Base-by-base conservation (phyloP, 1,140 invertebrate genomes). In the Drosophila willistoni region DNA sequence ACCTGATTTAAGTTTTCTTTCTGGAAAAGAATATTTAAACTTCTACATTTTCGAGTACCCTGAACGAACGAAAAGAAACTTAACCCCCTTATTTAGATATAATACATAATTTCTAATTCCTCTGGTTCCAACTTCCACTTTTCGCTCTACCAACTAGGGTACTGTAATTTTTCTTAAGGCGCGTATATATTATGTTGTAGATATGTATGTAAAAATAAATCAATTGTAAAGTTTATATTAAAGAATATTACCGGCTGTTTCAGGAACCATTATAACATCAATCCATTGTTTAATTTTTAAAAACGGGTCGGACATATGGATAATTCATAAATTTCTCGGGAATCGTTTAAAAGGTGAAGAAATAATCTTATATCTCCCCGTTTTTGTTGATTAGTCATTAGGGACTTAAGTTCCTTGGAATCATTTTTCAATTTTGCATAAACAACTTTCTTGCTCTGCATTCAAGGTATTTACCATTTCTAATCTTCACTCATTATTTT, bases 161-260 rank as follows among this genome's bases (percentile, higher is more conserved):
- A 51, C 17, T 51, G 44, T 51, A 51, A 51, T 14, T 44, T 51
- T 12, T 22, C 19, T 4, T 47, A 44, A 22, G 44, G 42, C 67
- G 67, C 60, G 63, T 64, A 71, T 51, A 59, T 83, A 80, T 80
- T 87, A 89, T 80, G 84, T 87, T 87, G 84, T 87, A 87, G 83
- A 87, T 87, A 87, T 87, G 80, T 87, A 89, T 87, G 83, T 87
- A 69, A 47, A 56, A 56, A 66, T 29, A 62, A 73, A 68, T 77
- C n/a, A 68, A 68, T 55, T 62, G 64, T 42, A 65, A 69, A 59
- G 61, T 34, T 66, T 51, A 70, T 17, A 76, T 14, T 36, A 59
- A 81, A 65, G 61, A 81, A 85, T 61, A 69, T 42, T 71, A 68
- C 42, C 17, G 36, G 12, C 36, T 39, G 12, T 39, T 39, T 39